Base-by-base conservation (phyloP, 1,140 invertebrate species). In the Caerostris extrusa region DNA sequence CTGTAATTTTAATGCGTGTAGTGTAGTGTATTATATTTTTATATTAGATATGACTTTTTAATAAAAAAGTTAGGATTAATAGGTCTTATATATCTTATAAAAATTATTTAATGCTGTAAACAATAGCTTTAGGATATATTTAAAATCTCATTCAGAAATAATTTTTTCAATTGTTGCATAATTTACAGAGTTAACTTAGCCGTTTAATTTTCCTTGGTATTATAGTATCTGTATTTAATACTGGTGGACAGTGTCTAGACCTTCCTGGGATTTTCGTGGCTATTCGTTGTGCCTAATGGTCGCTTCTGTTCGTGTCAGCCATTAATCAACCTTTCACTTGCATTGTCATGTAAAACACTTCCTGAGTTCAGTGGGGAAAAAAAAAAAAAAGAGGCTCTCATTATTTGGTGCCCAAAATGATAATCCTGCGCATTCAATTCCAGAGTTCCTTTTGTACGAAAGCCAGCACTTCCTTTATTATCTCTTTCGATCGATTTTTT, bases 301-400 rank as follows among this genome's bases (percentile, higher is more conserved):
- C 53, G 55, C 56, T 57, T 93, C 82, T 93, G 83, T 57, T 71
- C 57, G 19, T 64, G 90, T 82, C 90, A 58, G 60, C 58, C 91
- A 93, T 93, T 93, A 93, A 86, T 93, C 91, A 93, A 81, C 53
- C 61, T 57, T 64, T 55, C 53, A 50, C 58, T 71, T 87, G 61
- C 82, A 93, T 93, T 93, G 91, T 93, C 81, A 93, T 93, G 91
- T 93, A 93, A 93, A 93, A 93, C 91, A 93, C 91, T 86, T 93
- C 91, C 91, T 69, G 53, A 87, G 34, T 60, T 86, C 61, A 55
- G 57, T 64, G 81, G 77, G 34, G 34, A 77, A 77, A 77, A 77
- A 77, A 34, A 34, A 67, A 67, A 19, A 91, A 83, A 83, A 61
- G 81, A 7, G 50, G 53, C 55, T 85, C 91, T 93, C 91, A 93